phyloP scores from a whole-genome alignment of 2,797 vertebrate genomes.

The Enoplosus armatus region DNA sequence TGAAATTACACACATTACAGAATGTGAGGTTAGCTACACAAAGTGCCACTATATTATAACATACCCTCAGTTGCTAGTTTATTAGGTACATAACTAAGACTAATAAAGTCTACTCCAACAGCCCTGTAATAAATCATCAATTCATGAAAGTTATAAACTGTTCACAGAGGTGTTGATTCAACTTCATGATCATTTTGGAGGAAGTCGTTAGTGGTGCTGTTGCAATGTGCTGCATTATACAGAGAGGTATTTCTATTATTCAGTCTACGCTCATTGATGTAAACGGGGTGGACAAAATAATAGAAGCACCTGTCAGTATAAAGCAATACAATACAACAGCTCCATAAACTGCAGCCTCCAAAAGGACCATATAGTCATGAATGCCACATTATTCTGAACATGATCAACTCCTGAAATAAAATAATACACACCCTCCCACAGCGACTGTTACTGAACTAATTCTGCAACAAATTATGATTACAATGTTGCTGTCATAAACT shows the following conservation, averaged over 20 bases:
- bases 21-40: not conserved
- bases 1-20: not conserved
- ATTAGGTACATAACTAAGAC: not conserved
- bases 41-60: not conserved
- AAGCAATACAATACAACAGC: not conserved
- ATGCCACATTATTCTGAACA: not conserved
- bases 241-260: not conserved
- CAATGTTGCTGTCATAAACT: not conserved
- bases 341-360: not conserved
- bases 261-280: not conserved
- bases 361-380: not conserved
- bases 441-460: not conserved
- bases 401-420: not conserved
- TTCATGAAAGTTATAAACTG: not conserved
- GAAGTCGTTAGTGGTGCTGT: not conserved
- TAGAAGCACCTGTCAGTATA: not conserved
- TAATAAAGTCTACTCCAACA: not conserved
- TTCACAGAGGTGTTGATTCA: not conserved
- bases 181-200: not conserved
- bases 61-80: not conserved
- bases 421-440: not conserved
- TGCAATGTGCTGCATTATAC: not conserved
- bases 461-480: not conserved
- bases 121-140: not conserved
- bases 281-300: not conserved